phyloP scores from a whole-genome alignment of 2,113 vertebrate genomes.

The Nerophis ophidion region DNA sequence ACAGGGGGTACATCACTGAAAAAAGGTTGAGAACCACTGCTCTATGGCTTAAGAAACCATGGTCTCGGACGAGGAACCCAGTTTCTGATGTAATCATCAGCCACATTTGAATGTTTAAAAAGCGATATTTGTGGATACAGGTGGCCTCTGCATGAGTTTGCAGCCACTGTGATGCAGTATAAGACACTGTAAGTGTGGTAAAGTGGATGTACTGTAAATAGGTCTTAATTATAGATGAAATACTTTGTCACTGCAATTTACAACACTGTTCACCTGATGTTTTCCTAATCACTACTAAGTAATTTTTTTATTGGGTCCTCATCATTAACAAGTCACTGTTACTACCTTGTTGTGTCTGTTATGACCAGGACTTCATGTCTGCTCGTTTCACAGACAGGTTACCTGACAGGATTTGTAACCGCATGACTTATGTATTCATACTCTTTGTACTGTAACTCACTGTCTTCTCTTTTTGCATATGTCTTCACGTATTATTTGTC shows the following conservation, averaged over 20 bases:
- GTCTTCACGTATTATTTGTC: slow-evolving; percentile 72
- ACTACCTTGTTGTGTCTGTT: slow-evolving; percentile 36
- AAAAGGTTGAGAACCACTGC: too few species aligned
- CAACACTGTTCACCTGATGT: slow-evolving; percentile 19
- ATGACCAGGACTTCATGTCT: slow-evolving; percentile 21
- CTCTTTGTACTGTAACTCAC: slow-evolving; percentile 61
- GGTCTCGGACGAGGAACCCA: too few species aligned
- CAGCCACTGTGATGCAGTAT: background rate
- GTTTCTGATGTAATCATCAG: background rate
- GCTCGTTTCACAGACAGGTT: slow-evolving; percentile 16
- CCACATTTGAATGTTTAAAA: background rate
- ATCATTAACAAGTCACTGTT: slow-evolving; percentile 53
- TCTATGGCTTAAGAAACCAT: too few species aligned
- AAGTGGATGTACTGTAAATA: background rate
- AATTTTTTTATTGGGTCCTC: slow-evolving; percentile 41
- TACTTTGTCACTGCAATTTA: slow-evolving; percentile 8
- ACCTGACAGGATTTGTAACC: slow-evolving; percentile 46
- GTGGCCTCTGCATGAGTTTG: background rate
- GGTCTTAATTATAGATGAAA: slow-evolving; percentile 35
- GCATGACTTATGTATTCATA: slow-evolving; percentile 61
- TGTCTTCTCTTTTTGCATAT: slow-evolving; percentile 83
- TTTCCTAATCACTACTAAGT: slow-evolving; percentile 29
- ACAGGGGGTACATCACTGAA: too few species aligned
- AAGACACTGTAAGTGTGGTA: background rate
- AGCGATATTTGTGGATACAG: background rate